These are phyloP conservation scores for Oscheius sp. DNA, from an alignment of 2,888 invertebrate species.

Conservation along the genomic window DNA sequence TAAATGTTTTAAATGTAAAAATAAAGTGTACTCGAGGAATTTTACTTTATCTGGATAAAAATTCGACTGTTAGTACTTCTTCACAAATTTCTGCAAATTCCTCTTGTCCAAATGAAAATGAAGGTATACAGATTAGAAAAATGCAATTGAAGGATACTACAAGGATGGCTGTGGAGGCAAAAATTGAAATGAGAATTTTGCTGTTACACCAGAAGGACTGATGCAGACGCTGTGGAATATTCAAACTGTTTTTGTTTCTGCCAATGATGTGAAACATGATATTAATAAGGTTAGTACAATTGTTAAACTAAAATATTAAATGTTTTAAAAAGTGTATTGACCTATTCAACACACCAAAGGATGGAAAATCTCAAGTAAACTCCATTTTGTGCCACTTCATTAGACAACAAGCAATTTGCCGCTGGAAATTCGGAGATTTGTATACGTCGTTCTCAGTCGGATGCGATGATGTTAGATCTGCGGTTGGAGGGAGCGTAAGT, in stretches of 20 bases:
- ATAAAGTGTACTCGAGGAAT: conserved; percentile 31
- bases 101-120: conserved; percentile 57
- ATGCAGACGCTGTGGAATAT: conserved; percentile 55
- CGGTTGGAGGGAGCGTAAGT: conserved; percentile 42
- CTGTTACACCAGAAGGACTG: conserved; percentile 70
- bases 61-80: not conserved
- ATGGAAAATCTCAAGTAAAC: not conserved
- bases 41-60: not conserved
- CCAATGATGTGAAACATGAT: conserved; percentile 30
- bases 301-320: not conserved
- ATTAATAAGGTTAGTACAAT: conserved; percentile 31
- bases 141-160: conserved; percentile 39
- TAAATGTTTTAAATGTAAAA: no score
- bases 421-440: conserved; percentile 52
- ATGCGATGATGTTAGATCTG: conserved; percentile 38
- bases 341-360: conserved; percentile 38
- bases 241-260: conserved; percentile 56
- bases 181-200: conserved; percentile 54
- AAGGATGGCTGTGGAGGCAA: conserved; percentile 22
- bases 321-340: conserved; percentile 36
- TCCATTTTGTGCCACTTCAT: conserved; percentile 47
- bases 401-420: conserved; percentile 37
- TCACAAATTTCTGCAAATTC: conserved; percentile 53
- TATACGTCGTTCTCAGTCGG: conserved; percentile 33
- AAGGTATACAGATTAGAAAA: conserved; percentile 36